Percentiles rank a stretch among this genome's conserved stretches.
Conservation (phyloP, 2,888 invertebrate species). For the Junonia oenone region DNA sequence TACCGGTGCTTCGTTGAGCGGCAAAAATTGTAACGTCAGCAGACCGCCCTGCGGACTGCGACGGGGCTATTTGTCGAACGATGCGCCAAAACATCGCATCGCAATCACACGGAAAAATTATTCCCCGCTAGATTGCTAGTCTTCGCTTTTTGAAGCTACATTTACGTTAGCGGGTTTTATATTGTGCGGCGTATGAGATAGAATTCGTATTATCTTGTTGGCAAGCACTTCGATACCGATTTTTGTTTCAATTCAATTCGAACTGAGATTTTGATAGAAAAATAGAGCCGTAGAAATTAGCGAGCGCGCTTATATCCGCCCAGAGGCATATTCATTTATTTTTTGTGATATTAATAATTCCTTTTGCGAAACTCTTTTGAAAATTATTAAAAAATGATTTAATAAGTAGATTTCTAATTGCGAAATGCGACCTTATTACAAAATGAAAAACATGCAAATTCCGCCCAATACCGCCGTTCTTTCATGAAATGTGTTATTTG, state of each 20-base stretch:
- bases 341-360: slow-evolving; percentile 3
- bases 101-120: slow-evolving; percentile 74
- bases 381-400: too few relatives aligned
- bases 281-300: slow-evolving; percentile 33
- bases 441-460: neutral
- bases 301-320: slow-evolving; percentile 11
- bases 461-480: slow-evolving; percentile 9
- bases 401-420: neutral
- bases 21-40: slow-evolving; percentile 69
- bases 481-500: slow-evolving; percentile 25
- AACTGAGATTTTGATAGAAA: slow-evolving; percentile 40
- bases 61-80: slow-evolving; percentile 69
- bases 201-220: slow-evolving; percentile 71
- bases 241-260: slow-evolving; percentile 58
- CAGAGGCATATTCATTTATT: slow-evolving; percentile 2
- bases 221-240: slow-evolving; percentile 62
- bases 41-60: slow-evolving; percentile 65
- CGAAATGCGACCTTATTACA: neutral
- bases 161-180: slow-evolving; percentile 65
- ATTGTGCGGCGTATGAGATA: slow-evolving; percentile 61
- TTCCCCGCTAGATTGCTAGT: slow-evolving; percentile 67
- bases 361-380: neutral
- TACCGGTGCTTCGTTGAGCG: slow-evolving; percentile 44
- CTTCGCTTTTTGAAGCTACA: slow-evolving; percentile 65
- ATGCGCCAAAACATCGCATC: slow-evolving; percentile 75